These are phyloP conservation scores for Metellina segmentata DNA, from an alignment of 2,888 invertebrate genomes.

Conservation along the genomic window DNA sequence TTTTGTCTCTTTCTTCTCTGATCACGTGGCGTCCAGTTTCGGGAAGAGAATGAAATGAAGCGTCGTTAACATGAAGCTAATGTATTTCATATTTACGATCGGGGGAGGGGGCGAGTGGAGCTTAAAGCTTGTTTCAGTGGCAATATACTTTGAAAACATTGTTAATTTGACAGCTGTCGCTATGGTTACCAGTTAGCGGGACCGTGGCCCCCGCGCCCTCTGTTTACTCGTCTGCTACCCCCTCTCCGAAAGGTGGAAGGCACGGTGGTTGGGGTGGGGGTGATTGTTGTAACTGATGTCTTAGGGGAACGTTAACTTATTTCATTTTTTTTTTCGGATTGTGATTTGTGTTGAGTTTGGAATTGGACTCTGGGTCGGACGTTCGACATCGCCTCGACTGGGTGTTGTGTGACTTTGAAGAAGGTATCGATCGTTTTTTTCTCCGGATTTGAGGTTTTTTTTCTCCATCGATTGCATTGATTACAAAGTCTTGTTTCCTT, in stretches of 20 bases:
- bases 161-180: slow-evolving; percentile 77
- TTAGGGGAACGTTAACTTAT: slow-evolving; percentile 54
- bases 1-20: slow-evolving; percentile 52
- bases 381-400: not conserved
- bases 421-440: too few species aligned
- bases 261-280: not conserved
- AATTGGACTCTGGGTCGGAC: not conserved
- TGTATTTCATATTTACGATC: slow-evolving; percentile 77
- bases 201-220: slow-evolving; percentile 32
- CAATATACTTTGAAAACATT: slow-evolving; percentile 77
- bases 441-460: too few species aligned
- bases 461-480: too few species aligned
- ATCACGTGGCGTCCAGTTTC: slow-evolving; percentile 69
- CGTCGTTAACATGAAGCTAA: slow-evolving; percentile 74
- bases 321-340: not conserved
- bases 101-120: slow-evolving; percentile 49
- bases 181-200: slow-evolving; percentile 69
- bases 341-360: not conserved
- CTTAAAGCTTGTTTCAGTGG: slow-evolving; percentile 76
- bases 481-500: too few species aligned
- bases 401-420: too few species aligned
- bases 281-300: slow-evolving; percentile 54
- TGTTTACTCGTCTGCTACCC: slow-evolving; percentile 57
- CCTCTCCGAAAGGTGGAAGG: slow-evolving; percentile 21
- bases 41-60: slow-evolving; percentile 64